A percentile compares a stretch with the other conserved stretches of the same genome.
Conservation (phyloP, 2,888 invertebrate species). For the Cephus pulcher region DNA sequence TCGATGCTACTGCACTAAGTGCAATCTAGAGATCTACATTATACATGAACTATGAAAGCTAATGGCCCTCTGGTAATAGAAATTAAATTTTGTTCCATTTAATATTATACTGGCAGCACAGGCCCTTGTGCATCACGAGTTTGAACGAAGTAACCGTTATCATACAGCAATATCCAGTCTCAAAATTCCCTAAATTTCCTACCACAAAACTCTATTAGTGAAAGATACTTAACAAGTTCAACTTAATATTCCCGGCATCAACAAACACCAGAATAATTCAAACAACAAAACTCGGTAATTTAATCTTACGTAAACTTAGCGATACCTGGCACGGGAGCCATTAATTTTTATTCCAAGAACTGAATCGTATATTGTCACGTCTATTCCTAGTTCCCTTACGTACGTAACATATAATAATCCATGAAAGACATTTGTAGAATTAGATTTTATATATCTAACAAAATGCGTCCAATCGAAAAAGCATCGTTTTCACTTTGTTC, state of each 20-base stretch:
- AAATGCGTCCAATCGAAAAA: background rate
- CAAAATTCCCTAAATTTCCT: background rate
- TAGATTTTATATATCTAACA: background rate
- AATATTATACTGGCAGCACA: conserved; percentile 33
- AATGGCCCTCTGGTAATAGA: conserved; percentile 33
- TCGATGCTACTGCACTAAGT: conserved; percentile 23
- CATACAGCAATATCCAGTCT: background rate
- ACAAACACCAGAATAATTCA: background rate
- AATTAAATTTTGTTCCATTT: conserved; percentile 50
- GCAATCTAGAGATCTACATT: conserved; percentile 36
- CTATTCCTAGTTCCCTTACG: background rate
- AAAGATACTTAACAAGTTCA: background rate
- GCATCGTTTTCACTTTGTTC: background rate
- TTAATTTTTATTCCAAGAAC: background rate
- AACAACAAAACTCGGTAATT: background rate
- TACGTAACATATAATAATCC: background rate
- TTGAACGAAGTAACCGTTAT: background rate
- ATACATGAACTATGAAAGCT: conserved; percentile 29
- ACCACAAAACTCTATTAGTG: background rate
- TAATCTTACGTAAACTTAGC: background rate
- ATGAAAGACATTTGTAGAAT: background rate
- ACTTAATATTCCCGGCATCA: background rate
- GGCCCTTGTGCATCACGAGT: background rate
- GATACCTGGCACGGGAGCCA: background rate
- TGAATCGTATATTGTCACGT: background rate